These are phyloP conservation scores for Drosophila neocordata DNA, from an alignment of 1,140 invertebrate species.

Conservation along the genomic window DNA sequence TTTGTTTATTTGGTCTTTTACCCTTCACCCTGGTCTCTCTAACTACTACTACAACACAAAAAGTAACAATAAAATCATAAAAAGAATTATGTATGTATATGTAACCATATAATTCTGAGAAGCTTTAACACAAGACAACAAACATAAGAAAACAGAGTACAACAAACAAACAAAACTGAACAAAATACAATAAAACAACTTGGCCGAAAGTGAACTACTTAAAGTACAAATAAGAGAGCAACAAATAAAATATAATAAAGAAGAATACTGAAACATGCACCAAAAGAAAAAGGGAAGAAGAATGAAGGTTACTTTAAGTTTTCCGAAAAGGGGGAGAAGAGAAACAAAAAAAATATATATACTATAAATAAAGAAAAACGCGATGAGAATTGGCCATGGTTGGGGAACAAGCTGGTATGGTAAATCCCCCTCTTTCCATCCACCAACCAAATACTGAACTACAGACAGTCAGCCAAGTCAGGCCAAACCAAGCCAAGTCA, in stretches of 20 bases:
- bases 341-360: neutral
- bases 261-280: slow-evolving; percentile 27
- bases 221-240: slow-evolving; percentile 4
- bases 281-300: slow-evolving; percentile 35
- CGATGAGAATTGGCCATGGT: slow-evolving; percentile 8
- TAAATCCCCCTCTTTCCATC: neutral
- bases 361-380: slow-evolving; percentile 4
- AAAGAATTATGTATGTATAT: slow-evolving; percentile 9
- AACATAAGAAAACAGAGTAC: neutral
- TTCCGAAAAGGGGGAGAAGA: too few relatives aligned
- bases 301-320: neutral
- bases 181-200: slow-evolving; percentile 14
- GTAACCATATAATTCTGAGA: slow-evolving; percentile 4
- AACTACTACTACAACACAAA: too few relatives aligned
- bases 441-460: neutral
- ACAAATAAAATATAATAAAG: slow-evolving; percentile 1
- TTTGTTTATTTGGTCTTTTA: too few relatives aligned
- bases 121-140: slow-evolving; percentile 4
- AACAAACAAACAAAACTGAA: slow-evolving; percentile 4
- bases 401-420: neutral
- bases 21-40: too few relatives aligned
- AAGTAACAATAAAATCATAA: slow-evolving; percentile 1
- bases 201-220: slow-evolving; percentile 18
- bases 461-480: neutral
- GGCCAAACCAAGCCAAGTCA: neutral